A percentile compares a stretch with the other conserved stretches of the same genome.
Evolutionary conservation across 2,888 invertebrate species (phyloP).

Genomic region (Pherbina coryleti): DNA sequence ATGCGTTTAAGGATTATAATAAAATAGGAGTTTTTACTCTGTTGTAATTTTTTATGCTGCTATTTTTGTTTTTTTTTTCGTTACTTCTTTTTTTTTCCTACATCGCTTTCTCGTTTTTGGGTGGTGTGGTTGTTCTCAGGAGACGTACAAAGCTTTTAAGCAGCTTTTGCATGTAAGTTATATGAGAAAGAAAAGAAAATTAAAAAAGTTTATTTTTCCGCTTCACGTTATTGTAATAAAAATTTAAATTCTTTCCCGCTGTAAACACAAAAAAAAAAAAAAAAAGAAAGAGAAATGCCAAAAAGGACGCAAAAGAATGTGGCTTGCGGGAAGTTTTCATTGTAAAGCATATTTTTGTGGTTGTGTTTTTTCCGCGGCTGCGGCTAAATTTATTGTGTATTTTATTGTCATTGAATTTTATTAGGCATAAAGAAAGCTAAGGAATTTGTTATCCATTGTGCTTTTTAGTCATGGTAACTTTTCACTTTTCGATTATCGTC

Average conservation of each 20-base stretch:
- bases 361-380: too few relatives aligned
- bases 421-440: not conserved
- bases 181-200: constrained; percentile 26
- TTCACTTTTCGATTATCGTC: not conserved
- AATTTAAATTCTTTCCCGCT: too few relatives aligned
- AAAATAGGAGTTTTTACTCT: not conserved
- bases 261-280: too few relatives aligned
- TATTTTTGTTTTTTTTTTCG: not conserved
- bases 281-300: constrained; percentile 29
- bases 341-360: too few relatives aligned
- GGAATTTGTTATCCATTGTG: constrained; percentile 39
- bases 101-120: not conserved
- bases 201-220: constrained; percentile 9
- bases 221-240: constrained; percentile 2
- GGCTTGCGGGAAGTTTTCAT: too few relatives aligned
- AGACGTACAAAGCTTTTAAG: not conserved
- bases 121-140: not conserved
- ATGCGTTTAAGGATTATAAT: not conserved
- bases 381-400: constrained; percentile 52
- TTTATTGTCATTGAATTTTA: constrained; percentile 53
- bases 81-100: not conserved
- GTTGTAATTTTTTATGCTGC: not conserved
- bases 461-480: too few relatives aligned
- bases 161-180: not conserved
- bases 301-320: too few relatives aligned